Percentiles rank a stretch among this genome's conserved stretches.
Conservation (phyloP, 2,888 invertebrate species). For the Muschampia plurimacula region DNA sequence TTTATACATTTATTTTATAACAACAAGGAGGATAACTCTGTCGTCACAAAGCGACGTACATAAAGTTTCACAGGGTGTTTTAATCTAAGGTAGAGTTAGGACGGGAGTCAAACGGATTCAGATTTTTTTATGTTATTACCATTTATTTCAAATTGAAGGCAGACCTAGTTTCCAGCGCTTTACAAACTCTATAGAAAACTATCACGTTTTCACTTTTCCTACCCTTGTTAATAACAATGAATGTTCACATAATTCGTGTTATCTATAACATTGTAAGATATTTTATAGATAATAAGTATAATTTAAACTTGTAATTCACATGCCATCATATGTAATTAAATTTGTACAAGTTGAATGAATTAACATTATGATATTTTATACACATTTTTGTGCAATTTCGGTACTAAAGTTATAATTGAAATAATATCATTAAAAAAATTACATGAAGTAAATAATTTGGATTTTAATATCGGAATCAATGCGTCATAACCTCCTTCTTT, state of each 20-base stretch:
- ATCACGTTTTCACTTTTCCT: conserved; percentile 9
- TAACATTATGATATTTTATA: background rate
- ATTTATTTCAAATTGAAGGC: conserved; percentile 11
- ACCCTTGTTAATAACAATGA: conserved; percentile 6
- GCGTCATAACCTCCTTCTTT: background rate
- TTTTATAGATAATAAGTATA: conserved; percentile 4
- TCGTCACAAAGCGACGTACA: conserved; percentile 56
- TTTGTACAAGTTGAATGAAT: background rate
- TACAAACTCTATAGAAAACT: conserved; percentile 5
- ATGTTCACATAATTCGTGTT: conserved; percentile 4
- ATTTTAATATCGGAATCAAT: background rate
- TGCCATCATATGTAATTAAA: background rate
- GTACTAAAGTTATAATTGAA: background rate
- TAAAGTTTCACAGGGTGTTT: conserved; percentile 80
- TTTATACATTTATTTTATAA: conserved; percentile 40
- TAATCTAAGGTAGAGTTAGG: conserved; percentile 82
- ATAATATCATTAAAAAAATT: too few species aligned
- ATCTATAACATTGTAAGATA: conserved; percentile 7
- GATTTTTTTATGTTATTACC: conserved; percentile 24
- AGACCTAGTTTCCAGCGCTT: conserved; percentile 20
- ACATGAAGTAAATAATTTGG: background rate
- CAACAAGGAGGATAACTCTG: conserved; percentile 50
- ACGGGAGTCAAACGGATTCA: conserved; percentile 52
- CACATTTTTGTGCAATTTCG: background rate
- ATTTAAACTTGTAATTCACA: conserved; percentile 2